Percentiles rank a stretch among this genome's conserved stretches.
Evolutionary conservation across 2,113 vertebrate genomes (phyloP).

Genomic region (Echinops telfairi): DNA sequence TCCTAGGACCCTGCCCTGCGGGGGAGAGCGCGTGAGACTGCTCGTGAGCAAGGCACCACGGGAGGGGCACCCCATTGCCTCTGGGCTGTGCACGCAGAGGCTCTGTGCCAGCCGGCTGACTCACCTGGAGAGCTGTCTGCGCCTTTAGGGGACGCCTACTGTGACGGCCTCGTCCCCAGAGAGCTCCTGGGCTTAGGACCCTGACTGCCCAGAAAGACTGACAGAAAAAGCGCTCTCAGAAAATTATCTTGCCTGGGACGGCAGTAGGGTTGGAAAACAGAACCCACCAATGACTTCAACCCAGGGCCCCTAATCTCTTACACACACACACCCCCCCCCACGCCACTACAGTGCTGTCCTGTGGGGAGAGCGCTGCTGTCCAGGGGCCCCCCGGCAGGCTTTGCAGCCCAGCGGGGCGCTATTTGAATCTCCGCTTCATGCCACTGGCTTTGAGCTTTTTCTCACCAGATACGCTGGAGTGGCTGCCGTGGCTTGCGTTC

Average conservation of each 20-base stretch:
- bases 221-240: conserved; percentile 61
- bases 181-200: not conserved
- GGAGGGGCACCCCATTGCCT: no score
- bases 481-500: conserved; percentile 1
- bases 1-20: no score
- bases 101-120: no score
- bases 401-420: not conserved
- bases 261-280: not conserved
- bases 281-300: not conserved
- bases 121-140: no score
- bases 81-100: no score
- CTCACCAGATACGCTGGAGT: conserved; percentile 58
- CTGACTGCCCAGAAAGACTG: conserved; percentile 21
- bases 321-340: no score
- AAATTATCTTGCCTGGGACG: conserved; percentile 45
- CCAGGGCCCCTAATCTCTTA: no score
- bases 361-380: not conserved
- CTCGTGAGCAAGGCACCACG: no score
- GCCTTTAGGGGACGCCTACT: not conserved
- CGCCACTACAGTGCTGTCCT: not conserved
- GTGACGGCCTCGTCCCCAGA: no score
- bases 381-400: not conserved
- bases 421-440: conserved; percentile 80
- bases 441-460: conserved; percentile 82
- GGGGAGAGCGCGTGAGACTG: no score